Conservation (phyloP, 2,113 vertebrate species). For the Brienomyrus brachyistius region DNA sequence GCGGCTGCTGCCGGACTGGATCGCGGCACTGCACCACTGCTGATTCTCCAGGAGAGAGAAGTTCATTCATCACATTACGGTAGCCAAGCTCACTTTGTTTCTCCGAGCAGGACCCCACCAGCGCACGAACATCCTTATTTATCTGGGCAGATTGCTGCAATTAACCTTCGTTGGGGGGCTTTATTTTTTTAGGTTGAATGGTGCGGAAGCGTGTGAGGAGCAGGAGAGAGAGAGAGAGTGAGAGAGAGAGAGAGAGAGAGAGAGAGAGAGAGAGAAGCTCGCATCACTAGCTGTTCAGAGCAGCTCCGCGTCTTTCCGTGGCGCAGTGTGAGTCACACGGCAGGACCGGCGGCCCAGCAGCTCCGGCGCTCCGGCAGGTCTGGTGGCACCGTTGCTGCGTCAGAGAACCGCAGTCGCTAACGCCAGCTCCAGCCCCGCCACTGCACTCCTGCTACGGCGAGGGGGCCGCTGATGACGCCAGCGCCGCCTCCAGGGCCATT, state of each 20-base stretch:
- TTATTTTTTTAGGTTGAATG: slow-evolving; percentile 1
- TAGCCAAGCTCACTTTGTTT: not conserved
- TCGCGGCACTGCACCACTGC: not conserved
- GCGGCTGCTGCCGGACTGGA: not conserved
- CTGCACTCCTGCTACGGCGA: not conserved
- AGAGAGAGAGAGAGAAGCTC: slow-evolving; percentile 6
- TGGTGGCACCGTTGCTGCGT: slow-evolving; percentile 19
- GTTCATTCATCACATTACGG: slow-evolving; percentile 2
- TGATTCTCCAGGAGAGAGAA: not conserved
- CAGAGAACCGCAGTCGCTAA: slow-evolving; percentile 49
- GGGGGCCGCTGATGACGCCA: slow-evolving; percentile 60
- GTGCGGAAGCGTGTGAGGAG: slow-evolving; percentile 16
- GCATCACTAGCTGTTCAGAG: not conserved
- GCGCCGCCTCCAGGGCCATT: slow-evolving; percentile 60
- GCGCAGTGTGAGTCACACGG: slow-evolving; percentile 51
- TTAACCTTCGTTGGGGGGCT: slow-evolving; percentile 44
- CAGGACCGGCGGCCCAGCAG: slow-evolving; percentile 59
- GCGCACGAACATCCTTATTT: slow-evolving; percentile 31
- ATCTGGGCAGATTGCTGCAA: slow-evolving; percentile 28
- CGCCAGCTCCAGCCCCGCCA: not conserved
- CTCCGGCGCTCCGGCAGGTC: slow-evolving; percentile 47
- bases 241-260: slow-evolving; percentile 14
- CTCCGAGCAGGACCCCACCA: not conserved
- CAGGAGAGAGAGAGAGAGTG: slow-evolving; percentile 9
- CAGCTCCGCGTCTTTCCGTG: slow-evolving; percentile 4